Conservation (phyloP, 2,888 invertebrate species). For the Cremastinae sp. region DNA sequence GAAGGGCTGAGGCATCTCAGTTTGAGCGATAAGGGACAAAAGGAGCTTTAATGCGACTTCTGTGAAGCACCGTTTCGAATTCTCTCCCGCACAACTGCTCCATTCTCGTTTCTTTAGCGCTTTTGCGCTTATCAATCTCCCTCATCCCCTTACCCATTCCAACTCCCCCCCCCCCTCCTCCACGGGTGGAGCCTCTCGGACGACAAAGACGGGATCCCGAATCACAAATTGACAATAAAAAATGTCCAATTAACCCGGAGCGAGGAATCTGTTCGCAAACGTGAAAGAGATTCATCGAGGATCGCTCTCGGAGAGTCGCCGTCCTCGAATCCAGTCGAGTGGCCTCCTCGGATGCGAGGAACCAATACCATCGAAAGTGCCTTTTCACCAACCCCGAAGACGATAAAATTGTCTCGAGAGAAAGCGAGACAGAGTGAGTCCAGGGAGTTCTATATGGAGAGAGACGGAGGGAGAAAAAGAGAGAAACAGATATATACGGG, state of each 20-base stretch:
- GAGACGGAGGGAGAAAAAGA: constrained; percentile 49
- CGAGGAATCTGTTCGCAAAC: constrained; percentile 57
- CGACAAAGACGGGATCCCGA: constrained; percentile 69
- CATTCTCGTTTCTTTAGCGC: constrained; percentile 41
- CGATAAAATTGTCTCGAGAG: constrained; percentile 49
- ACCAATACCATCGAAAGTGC: constrained; percentile 59
- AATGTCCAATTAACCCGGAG: constrained; percentile 78
- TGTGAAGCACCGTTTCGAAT: constrained; percentile 73
- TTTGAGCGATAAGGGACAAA: constrained; percentile 73
- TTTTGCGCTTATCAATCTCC: constrained; percentile 12
- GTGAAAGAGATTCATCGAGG: constrained; percentile 30
- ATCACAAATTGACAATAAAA: constrained; percentile 80
- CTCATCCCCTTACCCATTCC: constrained; percentile 31
- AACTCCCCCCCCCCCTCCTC: constrained; percentile 37
- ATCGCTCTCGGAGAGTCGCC: constrained; percentile 36
- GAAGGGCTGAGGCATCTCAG: constrained; percentile 56
- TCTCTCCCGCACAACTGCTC: constrained; percentile 54
- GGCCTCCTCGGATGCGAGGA: constrained; percentile 50
- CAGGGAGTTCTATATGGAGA: no score
- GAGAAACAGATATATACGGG: constrained; percentile 29
- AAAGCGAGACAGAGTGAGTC: constrained; percentile 21
- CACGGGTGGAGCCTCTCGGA: no score
- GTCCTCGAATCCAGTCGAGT: constrained; percentile 54
- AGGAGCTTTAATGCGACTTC: constrained; percentile 72
- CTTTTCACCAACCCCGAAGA: constrained; percentile 66